Percentiles rank a stretch among this genome's conserved stretches.
Conservation (phyloP, 1,140 invertebrate genomes). For the Papilio dardanus region DNA sequence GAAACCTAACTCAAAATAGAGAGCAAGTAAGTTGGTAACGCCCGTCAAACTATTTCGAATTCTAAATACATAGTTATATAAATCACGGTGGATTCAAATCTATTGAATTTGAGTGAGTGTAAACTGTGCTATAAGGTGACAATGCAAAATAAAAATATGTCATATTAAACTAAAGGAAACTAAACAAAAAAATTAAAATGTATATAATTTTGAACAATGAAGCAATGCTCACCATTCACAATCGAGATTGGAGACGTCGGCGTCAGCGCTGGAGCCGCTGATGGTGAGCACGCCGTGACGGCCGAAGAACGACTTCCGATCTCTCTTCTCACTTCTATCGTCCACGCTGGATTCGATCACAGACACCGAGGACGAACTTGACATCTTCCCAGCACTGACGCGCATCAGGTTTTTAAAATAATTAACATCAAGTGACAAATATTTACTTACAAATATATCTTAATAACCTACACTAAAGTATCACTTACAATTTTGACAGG, state of each 20-base stretch:
- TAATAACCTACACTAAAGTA: slow-evolving; percentile 7
- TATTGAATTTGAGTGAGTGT: no score
- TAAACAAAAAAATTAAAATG: no score
- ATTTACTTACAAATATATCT: slow-evolving; percentile 2
- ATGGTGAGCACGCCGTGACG: slow-evolving; percentile 44
- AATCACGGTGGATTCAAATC: no score
- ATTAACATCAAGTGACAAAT: slow-evolving; percentile 1
- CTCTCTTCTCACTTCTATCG: slow-evolving; percentile 42
- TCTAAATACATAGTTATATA: no score
- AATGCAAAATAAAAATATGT: no score
- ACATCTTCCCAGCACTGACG: slow-evolving; percentile 10
- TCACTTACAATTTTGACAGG: slow-evolving; percentile 28
- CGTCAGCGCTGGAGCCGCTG: slow-evolving; percentile 56
- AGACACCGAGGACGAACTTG: slow-evolving; percentile 53
- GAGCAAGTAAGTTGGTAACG: no score
- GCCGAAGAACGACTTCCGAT: slow-evolving; percentile 45
- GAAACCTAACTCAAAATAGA: no score
- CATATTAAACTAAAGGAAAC: no score
- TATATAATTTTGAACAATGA: not conserved
- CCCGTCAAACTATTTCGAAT: no score
- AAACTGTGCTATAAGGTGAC: no score
- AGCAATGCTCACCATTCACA: slow-evolving; percentile 52
- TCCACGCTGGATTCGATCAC: slow-evolving; percentile 55
- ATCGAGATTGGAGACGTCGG: slow-evolving; percentile 53
- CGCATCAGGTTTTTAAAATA: not conserved